phyloP scores from a whole-genome alignment of 2,797 vertebrate genomes.

The Podarcis lilfordi region DNA sequence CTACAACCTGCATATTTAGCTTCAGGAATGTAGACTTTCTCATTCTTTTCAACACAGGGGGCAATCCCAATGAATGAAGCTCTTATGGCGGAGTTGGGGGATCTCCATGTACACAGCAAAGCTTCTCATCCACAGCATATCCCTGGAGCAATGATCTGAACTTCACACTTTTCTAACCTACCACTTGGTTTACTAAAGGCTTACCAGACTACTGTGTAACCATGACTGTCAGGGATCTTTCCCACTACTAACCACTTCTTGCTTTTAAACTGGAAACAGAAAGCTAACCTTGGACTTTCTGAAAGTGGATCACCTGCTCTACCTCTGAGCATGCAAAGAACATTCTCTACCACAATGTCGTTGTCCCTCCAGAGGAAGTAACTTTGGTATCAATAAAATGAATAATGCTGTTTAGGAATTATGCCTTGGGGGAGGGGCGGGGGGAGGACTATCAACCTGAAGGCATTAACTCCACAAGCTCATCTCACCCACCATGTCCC shows the following conservation, averaged over 20 bases:
- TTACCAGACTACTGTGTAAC: neutral
- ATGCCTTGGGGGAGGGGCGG: too few relatives aligned
- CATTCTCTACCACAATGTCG: too few relatives aligned
- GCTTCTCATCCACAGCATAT: neutral
- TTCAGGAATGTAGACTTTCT: neutral
- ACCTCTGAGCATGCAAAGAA: neutral
- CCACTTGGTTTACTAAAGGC: neutral
- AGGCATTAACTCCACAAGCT: too few relatives aligned
- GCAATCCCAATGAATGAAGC: neutral
- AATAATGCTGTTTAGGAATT: too few relatives aligned
- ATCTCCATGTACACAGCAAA: neutral
- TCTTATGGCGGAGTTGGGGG: too few relatives aligned
- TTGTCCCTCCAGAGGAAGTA: too few relatives aligned
- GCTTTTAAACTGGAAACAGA: neutral
- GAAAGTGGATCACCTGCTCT: neutral
- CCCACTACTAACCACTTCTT: too few relatives aligned
- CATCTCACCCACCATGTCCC: too few relatives aligned
- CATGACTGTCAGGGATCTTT: neutral
- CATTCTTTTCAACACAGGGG: neutral
- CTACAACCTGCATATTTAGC: neutral
- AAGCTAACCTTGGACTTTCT: neutral
- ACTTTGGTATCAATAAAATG: too few relatives aligned
- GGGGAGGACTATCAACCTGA: too few relatives aligned
- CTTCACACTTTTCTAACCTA: neutral
- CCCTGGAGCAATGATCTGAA: neutral